These are phyloP conservation scores for Nemoura dubitans DNA, from an alignment of 2,888 invertebrate species.

Conservation along the genomic window DNA sequence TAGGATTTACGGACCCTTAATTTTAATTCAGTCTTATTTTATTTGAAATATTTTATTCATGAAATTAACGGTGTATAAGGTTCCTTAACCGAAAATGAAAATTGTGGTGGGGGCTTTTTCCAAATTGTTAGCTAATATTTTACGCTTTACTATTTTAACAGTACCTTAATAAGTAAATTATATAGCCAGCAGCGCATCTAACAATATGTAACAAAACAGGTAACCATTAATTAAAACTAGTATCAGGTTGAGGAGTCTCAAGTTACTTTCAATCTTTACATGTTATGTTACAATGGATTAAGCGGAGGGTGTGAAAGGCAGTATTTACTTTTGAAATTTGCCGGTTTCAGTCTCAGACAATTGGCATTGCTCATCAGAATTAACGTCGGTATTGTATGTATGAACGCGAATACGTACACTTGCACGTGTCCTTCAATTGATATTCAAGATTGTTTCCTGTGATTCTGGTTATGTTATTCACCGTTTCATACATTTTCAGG, in stretches of 20 bases:
- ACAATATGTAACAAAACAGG: not conserved
- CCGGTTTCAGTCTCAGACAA: not conserved
- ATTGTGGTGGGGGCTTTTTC: not conserved
- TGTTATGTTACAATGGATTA: not conserved
- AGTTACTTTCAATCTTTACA: not conserved
- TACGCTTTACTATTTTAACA: not conserved
- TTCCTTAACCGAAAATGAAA: slow-evolving; percentile 1
- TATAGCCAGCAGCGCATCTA: not conserved
- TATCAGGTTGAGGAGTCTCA: not conserved
- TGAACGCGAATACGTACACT: not conserved
- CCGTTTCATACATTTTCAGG: not conserved
- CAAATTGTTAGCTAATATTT: not conserved
- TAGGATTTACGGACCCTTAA: not conserved
- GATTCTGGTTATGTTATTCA: not conserved
- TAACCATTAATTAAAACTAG: not conserved
- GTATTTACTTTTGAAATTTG: not conserved
- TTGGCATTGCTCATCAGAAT: not conserved
- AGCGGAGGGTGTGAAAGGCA: not conserved
- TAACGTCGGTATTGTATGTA: not conserved
- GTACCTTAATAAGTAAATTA: not conserved
- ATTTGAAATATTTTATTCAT: not conserved
- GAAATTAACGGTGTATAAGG: not conserved
- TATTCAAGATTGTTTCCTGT: slow-evolving; percentile 7
- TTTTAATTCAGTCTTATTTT: not conserved
- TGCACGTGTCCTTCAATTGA: not conserved